A percentile compares a stretch with the other conserved stretches of the same genome.
phyloP scores from a whole-genome alignment of 2,888 invertebrate species.

The Polymixis flavicincta region DNA sequence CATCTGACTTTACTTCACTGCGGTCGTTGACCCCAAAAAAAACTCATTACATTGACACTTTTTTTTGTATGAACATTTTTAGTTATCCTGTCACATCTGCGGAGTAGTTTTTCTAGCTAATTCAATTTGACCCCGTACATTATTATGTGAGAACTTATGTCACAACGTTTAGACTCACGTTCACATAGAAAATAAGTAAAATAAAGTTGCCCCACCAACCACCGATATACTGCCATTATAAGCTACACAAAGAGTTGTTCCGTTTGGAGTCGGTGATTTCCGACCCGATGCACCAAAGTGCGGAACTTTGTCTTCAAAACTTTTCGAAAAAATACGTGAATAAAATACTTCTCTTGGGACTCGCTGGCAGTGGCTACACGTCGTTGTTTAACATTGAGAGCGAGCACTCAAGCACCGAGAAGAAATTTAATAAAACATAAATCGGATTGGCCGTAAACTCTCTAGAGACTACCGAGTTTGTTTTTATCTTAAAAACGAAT shows the following conservation, averaged over 20 bases:
- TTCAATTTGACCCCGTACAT: too few species aligned
- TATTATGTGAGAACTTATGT: too few species aligned
- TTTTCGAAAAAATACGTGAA: neutral
- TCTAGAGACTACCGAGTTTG: neutral
- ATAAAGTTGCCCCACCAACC: neutral
- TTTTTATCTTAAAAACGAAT: conserved; percentile 1
- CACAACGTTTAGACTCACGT: neutral
- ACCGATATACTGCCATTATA: neutral
- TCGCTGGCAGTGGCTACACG: conserved; percentile 25
- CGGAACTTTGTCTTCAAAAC: neutral
- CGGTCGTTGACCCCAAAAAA: too few species aligned
- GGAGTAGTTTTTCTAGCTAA: too few species aligned
- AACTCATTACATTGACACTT: too few species aligned
- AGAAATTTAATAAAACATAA: conserved; percentile 36
- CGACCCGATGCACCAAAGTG: neutral
- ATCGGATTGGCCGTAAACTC: conserved; percentile 11
- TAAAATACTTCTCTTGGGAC: neutral
- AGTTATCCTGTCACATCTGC: too few species aligned
- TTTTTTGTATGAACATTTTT: too few species aligned
- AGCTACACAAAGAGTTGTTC: neutral
- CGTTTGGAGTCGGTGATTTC: neutral
- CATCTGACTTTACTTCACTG: too few species aligned
- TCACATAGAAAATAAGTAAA: neutral
- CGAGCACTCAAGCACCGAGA: neutral
- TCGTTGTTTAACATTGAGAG: conserved; percentile 26